Base-by-base conservation (phyloP, 2,888 invertebrate genomes). In the Panzeria rudis region DNA sequence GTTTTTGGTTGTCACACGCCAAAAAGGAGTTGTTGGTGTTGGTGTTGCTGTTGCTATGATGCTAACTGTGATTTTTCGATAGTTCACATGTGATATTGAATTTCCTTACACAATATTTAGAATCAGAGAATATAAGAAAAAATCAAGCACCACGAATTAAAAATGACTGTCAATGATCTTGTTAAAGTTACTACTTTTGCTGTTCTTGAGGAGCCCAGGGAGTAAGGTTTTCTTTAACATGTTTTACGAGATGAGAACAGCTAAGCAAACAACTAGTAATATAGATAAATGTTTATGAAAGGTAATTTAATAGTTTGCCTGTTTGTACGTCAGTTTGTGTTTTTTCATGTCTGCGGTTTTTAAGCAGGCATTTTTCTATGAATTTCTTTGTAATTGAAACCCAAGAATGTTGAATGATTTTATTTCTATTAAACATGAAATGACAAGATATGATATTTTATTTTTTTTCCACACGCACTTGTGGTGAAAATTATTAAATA, bases 1-100 rank as follows among this genome's bases (percentile, higher is more conserved):
- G 32, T 56, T 81, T 78, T 72, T 66, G 62, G 78, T 82, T 85
- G 85, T 85, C 85, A 82, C 85, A 85, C 85, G 85, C 85, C 85
- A 85, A 85, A 85, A 81, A 59, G 64, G 44, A 78, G 71, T 66
- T 79, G 62, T 64, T 76, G 35, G 17, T 72, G 47, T 38, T 72
- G 64, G 59, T 79, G 56, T 64, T 76, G 47, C 35, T 72, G 47
- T 50, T 72, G 20, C 15, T 54, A 50, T 50, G 32, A 54, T 62
- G 23, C 29, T 77, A 64, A 71, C 76, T 82, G 82, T 59, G 71
- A 82, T 77, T 77, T 77, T 73, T 76, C 32, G 66, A 85, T 82
- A 82, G 64, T 82, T 82, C 75, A 82, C 85, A 82, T 82, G 78
- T 75, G 82, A 85, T 85, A 85, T 85, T 75, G 59, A 76, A 75